Conservation (phyloP, 2,797 vertebrate genomes). For the Bradypodion pumilum region DNA sequence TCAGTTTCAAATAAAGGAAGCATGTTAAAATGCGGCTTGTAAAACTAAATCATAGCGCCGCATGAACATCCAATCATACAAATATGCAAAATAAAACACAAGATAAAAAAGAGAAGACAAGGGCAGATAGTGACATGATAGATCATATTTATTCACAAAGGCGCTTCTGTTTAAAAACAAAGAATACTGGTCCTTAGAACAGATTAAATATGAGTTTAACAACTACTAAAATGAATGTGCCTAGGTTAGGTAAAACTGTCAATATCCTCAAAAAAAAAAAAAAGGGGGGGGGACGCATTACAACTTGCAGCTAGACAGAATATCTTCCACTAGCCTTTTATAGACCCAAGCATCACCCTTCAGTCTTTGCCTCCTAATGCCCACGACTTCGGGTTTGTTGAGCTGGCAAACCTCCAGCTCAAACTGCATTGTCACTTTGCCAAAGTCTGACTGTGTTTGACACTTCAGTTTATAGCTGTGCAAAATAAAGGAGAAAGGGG, state of each 20-base stretch:
- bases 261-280: neutral
- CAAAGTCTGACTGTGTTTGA: constrained; percentile 86
- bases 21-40: constrained; percentile 49
- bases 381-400: constrained; percentile 83
- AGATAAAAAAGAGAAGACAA: constrained; percentile 31
- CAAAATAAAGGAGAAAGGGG: constrained; percentile 36
- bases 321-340: constrained; percentile 92
- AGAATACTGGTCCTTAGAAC: constrained; percentile 40
- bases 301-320: constrained; percentile 84
- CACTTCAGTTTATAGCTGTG: constrained; percentile 91
- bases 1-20: constrained; percentile 20
- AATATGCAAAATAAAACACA: constrained; percentile 25
- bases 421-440: constrained; percentile 91
- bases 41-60: constrained; percentile 48
- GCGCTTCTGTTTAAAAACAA: constrained; percentile 47
- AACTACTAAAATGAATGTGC: neutral
- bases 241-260: neutral
- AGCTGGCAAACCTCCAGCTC: constrained; percentile 93
- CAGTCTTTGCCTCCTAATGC: constrained; percentile 87
- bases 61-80: constrained; percentile 17
- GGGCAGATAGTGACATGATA: constrained; percentile 27
- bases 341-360: constrained; percentile 97
- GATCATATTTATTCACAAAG: constrained; percentile 59
- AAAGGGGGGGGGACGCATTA: constrained; percentile 70
- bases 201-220: constrained; percentile 2